Evolutionary conservation across 2,888 invertebrate genomes (phyloP).

Genomic region (Aleiodes testaceus): DNA sequence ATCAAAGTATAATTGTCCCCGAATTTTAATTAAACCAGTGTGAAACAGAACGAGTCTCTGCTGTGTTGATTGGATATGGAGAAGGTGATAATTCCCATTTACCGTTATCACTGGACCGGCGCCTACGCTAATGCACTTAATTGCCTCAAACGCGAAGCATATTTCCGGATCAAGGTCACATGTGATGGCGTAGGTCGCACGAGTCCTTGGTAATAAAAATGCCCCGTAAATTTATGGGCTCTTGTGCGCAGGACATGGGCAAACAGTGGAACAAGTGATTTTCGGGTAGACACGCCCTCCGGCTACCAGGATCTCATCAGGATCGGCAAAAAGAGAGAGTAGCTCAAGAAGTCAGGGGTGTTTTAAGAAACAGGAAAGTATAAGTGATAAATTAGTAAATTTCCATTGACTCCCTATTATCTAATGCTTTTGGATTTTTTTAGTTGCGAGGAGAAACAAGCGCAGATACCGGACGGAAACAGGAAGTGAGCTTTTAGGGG

Average conservation of each 20-base stretch:
- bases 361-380: conserved; percentile 51
- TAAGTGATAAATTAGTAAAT: not conserved
- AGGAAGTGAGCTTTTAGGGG: conserved; percentile 61
- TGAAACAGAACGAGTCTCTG: not conserved
- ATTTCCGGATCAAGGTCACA: conserved; percentile 68
- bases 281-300: conserved; percentile 59
- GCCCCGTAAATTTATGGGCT: not conserved
- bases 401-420: not conserved
- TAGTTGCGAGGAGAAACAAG: not conserved
- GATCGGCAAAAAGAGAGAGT: conserved; percentile 13
- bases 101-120: conserved; percentile 49
- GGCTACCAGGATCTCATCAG: conserved; percentile 53
- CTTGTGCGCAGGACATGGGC: conserved; percentile 42
- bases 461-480: conserved; percentile 58
- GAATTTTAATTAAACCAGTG: not conserved
- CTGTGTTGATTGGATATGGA: not conserved
- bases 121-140: conserved; percentile 64
- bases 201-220: not conserved
- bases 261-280: conserved; percentile 41
- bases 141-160: conserved; percentile 71
- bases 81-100: conserved; percentile 9
- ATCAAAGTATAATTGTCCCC: not conserved
- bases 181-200: conserved; percentile 54
- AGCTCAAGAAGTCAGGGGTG: conserved; percentile 42
- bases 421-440: too few relatives aligned